These are phyloP conservation scores for Sternarchorhynchus goeldii DNA, from an alignment of 2,797 vertebrate species.

Conservation along the genomic window DNA sequence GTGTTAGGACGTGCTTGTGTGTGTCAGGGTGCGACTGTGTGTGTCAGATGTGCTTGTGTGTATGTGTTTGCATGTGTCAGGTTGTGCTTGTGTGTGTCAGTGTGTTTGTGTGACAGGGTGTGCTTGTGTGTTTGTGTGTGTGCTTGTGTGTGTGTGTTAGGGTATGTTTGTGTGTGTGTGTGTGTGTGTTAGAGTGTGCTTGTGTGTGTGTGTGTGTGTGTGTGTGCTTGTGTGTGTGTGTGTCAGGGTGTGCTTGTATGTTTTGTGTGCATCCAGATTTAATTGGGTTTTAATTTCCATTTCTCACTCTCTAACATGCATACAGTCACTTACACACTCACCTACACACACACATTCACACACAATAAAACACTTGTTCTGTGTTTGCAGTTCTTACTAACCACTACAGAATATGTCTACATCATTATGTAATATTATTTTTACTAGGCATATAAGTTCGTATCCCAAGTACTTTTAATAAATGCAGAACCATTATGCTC, in stretches of 20 bases:
- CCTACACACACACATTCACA: background rate
- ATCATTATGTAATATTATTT: conserved; percentile 9
- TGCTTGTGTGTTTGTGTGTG: too few species aligned
- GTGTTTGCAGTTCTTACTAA: conserved; percentile 2
- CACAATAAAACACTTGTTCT: background rate
- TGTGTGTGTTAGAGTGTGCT: conserved; percentile 21
- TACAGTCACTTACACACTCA: too few species aligned
- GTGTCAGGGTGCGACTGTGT: too few species aligned
- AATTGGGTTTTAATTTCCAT: too few species aligned
- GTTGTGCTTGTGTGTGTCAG: conserved; percentile 35
- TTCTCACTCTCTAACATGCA: conserved; percentile 37
- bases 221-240: conserved; percentile 39
- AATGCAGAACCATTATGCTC: background rate
- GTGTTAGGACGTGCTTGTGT: too few species aligned
- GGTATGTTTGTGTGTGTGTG: background rate
- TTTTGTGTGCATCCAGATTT: too few species aligned
- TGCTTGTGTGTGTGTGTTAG: too few species aligned
- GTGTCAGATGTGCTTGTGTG: too few species aligned
- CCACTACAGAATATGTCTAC: conserved; percentile 16
- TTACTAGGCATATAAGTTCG: background rate
- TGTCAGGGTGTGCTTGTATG: too few species aligned
- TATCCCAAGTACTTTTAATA: conserved; percentile 8
- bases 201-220: conserved; percentile 44
- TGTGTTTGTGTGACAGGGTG: too few species aligned
- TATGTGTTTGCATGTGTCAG: background rate